Evolutionary conservation across 2,113 vertebrate species (phyloP).

Genomic region (Rostratula benghalensis): DNA sequence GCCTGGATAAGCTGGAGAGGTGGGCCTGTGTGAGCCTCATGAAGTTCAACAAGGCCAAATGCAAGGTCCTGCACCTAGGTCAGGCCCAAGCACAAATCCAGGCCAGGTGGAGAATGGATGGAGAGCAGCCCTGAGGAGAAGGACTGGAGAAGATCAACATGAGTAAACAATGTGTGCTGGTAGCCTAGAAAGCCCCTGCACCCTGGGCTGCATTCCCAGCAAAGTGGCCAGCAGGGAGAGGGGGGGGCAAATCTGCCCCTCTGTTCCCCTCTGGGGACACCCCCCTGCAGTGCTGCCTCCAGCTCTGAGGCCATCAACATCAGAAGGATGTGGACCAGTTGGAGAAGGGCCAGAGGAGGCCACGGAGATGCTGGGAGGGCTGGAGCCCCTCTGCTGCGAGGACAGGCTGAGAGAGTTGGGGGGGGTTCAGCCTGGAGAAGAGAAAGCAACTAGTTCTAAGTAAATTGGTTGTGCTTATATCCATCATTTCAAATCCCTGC

Average conservation of each 20-base stretch:
- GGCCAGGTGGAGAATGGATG: background rate
- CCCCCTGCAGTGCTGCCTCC: background rate
- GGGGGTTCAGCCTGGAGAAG: background rate
- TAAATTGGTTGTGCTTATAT: background rate
- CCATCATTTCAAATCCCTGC: background rate
- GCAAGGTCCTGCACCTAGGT: background rate
- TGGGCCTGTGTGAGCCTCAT: background rate
- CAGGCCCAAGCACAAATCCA: background rate
- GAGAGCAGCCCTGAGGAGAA: background rate
- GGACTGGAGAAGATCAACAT: background rate
- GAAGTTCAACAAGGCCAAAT: background rate
- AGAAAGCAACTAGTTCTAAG: background rate
- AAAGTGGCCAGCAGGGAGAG: background rate
- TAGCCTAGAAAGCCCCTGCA: background rate
- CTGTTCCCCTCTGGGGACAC: background rate
- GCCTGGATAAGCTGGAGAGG: background rate
- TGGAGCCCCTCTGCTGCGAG: background rate
- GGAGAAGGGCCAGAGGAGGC: background rate
- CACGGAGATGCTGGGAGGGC: background rate
- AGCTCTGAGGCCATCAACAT: background rate
- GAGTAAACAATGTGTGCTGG: background rate
- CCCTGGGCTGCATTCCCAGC: background rate
- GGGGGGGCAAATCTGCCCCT: background rate
- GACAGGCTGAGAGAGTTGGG: background rate
- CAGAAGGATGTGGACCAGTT: background rate